These are phyloP conservation scores for Drosophila funebris DNA, from an alignment of 1,140 invertebrate species.

Conservation along the genomic window DNA sequence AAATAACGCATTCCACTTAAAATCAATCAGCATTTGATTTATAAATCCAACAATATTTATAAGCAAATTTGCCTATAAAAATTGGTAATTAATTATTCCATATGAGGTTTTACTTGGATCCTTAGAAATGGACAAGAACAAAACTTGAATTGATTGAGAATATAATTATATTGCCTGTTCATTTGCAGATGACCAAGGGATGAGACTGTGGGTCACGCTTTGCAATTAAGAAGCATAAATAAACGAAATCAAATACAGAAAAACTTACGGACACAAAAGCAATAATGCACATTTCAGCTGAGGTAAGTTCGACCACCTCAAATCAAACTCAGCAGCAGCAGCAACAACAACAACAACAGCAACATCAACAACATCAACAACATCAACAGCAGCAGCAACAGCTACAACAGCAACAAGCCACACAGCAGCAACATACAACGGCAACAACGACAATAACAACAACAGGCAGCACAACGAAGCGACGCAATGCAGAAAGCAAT, in stretches of 20 bases:
- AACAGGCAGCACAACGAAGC: constrained; percentile 57
- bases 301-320: constrained; percentile 88
- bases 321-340: constrained; percentile 70
- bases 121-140: too few relatives aligned
- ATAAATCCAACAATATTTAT: too few relatives aligned
- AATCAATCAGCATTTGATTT: too few relatives aligned
- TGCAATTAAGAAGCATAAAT: background rate
- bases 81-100: too few relatives aligned
- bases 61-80: too few relatives aligned
- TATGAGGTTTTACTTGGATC: too few relatives aligned
- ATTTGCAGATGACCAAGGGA: constrained; percentile 30
- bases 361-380: constrained; percentile 59
- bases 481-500: constrained; percentile 60
- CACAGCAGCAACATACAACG: constrained; percentile 42
- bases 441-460: constrained; percentile 61
- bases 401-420: constrained; percentile 39
- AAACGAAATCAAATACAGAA: background rate
- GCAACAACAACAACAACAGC: constrained; percentile 77
- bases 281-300: constrained; percentile 88
- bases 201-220: background rate
- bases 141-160: too few relatives aligned
- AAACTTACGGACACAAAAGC: constrained; percentile 34
- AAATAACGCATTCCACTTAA: too few relatives aligned
- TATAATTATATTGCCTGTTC: background rate
- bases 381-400: constrained; percentile 51